Evolutionary conservation across 37 sponge, comb jelly and placozoan species (phyloP), one percentile per base, ranked within the genome.

Genomic region (Bolinopsis microptera): DNA sequence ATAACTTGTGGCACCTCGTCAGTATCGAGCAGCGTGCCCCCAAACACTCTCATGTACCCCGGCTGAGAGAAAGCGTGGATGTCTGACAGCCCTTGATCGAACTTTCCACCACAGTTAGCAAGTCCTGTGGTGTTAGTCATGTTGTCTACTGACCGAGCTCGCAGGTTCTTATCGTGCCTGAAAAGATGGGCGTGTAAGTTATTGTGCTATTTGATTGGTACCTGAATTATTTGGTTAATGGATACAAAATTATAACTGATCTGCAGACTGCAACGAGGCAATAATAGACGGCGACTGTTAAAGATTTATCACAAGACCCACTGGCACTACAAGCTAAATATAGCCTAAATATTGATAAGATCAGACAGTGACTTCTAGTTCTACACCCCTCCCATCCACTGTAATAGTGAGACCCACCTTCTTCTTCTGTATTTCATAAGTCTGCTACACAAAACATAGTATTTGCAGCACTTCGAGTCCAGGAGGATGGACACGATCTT

Each of bases 11-110:
- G 82, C 37, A 80, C 82, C 24, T 9, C 21, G 38, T 80, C 82
- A 18, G 38, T 21, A 22, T 80, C 82, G 35, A 37, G 32, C 22
- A 80, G 38, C 1, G 2, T 9, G 8, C 82, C 82, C 21, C 82
- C 82, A 22, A 80, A 80, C 82, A 80, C 82, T 30, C 82, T 31
- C 75, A 48, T 48, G 74, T n/a, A 70, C 28, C 74, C 74, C 28
- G 30, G 74, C 74, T 28, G 28, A 2, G 74, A 22, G 28, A 26
- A 22, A 22, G 74, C 74, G 2, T 9, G 74, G 74, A 26, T 70
- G 61, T 48, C 61, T 48, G 61, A 48, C 61, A 18, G 5, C 61
- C 61, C 61, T 9, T 26, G 2, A 18, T 61, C 68, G 68, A 18
- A 61, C 16, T 21, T 21, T 9, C 16, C 68, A 9, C 16, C 18